Evolutionary conservation across 2,888 invertebrate genomes (phyloP).

Genomic region (Atrina japonica): DNA sequence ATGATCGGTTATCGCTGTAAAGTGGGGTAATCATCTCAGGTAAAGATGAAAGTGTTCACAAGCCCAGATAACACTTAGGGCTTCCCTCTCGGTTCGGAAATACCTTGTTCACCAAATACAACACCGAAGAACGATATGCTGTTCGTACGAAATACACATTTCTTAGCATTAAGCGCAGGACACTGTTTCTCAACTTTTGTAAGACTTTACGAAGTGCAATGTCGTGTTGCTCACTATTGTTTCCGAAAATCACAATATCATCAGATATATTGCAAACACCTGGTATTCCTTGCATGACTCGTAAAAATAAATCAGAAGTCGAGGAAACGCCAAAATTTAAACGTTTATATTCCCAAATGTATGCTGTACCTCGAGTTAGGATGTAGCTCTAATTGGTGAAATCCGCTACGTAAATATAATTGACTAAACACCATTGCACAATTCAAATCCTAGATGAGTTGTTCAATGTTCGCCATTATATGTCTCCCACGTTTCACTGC

Average conservation of each 20-base stretch:
- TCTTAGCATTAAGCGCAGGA: slow-evolving; percentile 58
- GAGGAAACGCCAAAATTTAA: slow-evolving; percentile 66
- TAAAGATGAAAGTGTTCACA: slow-evolving; percentile 69
- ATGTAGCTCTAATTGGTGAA: slow-evolving; percentile 58
- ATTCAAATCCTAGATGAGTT: slow-evolving; percentile 49
- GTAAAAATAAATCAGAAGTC: slow-evolving; percentile 80
- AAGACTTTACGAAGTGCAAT: slow-evolving; percentile 57
- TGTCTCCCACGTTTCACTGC: slow-evolving; percentile 50
- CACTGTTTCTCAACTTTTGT: slow-evolving; percentile 38
- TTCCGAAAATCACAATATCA: slow-evolving; percentile 76
- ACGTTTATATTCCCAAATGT: slow-evolving; percentile 57
- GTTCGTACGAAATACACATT: slow-evolving; percentile 59
- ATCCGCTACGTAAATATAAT: slow-evolving; percentile 56
- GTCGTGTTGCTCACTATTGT: slow-evolving; percentile 66
- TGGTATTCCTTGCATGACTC: slow-evolving; percentile 71
- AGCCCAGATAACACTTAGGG: slow-evolving; percentile 57
- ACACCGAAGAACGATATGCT: slow-evolving; percentile 47
- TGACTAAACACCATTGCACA: slow-evolving; percentile 52
- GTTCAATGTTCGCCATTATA: slow-evolving; percentile 46
- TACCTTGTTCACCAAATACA: slow-evolving; percentile 20
- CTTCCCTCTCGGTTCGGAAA: slow-evolving; percentile 51
- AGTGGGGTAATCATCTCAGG: slow-evolving; percentile 49
- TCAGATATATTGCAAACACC: slow-evolving; percentile 76
- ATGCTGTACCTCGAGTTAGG: slow-evolving; percentile 57
- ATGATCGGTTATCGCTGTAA: slow-evolving; percentile 63